Evolutionary conservation across 2,888 invertebrate species (phyloP).

Genomic region (Monoplex corrugatus): DNA sequence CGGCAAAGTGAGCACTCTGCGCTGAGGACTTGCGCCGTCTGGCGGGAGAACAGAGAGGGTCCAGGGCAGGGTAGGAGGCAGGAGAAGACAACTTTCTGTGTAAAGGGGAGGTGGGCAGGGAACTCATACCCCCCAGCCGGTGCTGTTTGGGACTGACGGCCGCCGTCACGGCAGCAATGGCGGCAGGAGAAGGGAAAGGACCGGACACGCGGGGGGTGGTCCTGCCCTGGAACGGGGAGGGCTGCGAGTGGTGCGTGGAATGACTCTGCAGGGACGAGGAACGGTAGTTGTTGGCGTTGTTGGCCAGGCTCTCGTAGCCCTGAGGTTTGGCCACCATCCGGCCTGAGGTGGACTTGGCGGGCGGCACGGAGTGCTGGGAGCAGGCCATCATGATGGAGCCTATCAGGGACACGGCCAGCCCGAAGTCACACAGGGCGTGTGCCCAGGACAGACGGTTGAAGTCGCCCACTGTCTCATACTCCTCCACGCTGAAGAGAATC

Average conservation of each 20-base stretch:
- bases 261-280: constrained; percentile 22
- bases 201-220: constrained; percentile 43
- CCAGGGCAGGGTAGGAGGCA: constrained; percentile 31
- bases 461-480: constrained; percentile 21
- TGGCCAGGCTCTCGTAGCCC: constrained; percentile 45
- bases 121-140: not conserved
- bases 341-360: constrained; percentile 36
- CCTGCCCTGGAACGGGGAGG: constrained; percentile 45
- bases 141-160: constrained; percentile 45
- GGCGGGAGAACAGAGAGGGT: constrained; percentile 31
- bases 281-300: constrained; percentile 24
- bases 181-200: constrained; percentile 45
- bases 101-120: constrained; percentile 18
- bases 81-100: constrained; percentile 31
- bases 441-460: constrained; percentile 44
- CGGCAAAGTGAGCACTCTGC: constrained; percentile 43
- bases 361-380: constrained; percentile 45
- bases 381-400: constrained; percentile 53
- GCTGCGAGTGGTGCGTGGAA: constrained; percentile 17
- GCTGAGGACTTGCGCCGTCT: constrained; percentile 36
- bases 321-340: constrained; percentile 23
- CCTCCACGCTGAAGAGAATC: constrained; percentile 43
- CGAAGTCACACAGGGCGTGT: constrained; percentile 46
- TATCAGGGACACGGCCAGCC: constrained; percentile 44
- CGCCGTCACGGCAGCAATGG: constrained; percentile 40